A percentile compares a stretch with the other conserved stretches of the same genome.
Conservation (phyloP, 92 coral and sea anemone genomes). For the Actinostola sp. region DNA sequence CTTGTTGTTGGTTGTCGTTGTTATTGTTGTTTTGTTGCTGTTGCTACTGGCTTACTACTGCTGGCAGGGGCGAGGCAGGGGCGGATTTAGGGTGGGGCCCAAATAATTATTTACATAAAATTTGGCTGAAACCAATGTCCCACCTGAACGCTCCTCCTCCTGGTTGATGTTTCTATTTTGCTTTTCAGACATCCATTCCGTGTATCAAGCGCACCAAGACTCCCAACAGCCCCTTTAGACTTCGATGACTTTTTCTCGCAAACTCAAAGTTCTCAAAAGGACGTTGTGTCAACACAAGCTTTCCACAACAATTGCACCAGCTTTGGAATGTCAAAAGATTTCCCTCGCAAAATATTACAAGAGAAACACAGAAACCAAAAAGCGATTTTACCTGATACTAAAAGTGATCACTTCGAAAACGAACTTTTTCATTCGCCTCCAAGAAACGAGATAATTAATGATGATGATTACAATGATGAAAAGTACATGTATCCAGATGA, state of each 20-base stretch:
- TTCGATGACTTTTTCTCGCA: constrained; percentile 67
- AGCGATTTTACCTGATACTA: background rate
- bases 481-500: constrained; percentile 53
- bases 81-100: too few species aligned
- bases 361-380: background rate
- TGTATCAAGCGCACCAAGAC: constrained; percentile 24
- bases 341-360: background rate
- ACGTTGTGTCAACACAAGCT: constrained; percentile 69
- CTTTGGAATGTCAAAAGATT: constrained; percentile 11
- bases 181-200: constrained; percentile 48
- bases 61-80: too few species aligned
- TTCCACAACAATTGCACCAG: constrained; percentile 55
- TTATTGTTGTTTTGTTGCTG: too few species aligned
- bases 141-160: background rate
- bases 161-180: background rate
- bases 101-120: background rate
- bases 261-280: constrained; percentile 72
- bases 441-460: constrained; percentile 7
- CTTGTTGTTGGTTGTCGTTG: too few species aligned
- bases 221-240: constrained; percentile 59
- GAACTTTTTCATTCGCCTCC: constrained; percentile 13
- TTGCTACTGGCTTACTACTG: too few species aligned
- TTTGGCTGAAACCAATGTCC: background rate
- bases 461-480: constrained; percentile 23
- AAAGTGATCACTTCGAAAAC: constrained; percentile 4